phyloP scores from a whole-genome alignment of 2,113 vertebrate genomes.

The Dinomys branickii region DNA sequence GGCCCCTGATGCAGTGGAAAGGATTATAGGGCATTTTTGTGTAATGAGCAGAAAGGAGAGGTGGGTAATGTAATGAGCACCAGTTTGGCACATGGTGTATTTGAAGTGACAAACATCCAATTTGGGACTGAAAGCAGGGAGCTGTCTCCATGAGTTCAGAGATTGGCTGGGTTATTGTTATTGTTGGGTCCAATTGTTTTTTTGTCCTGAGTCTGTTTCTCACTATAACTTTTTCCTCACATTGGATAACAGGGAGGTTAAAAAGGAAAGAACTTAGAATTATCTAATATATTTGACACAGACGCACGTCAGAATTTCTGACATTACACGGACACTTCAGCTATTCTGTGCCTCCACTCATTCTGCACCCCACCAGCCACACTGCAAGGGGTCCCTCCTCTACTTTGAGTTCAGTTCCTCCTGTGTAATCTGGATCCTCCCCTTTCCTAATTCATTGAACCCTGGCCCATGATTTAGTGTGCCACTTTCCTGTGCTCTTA shows the following conservation, averaged over 20 bases:
- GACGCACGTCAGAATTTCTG: not conserved
- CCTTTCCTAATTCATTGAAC: not conserved
- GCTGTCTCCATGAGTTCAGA: not conserved
- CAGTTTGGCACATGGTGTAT: not conserved
- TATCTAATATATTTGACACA: not conserved
- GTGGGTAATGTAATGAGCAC: not conserved
- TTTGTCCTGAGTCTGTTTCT: not conserved
- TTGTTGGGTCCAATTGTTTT: not conserved
- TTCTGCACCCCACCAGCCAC: not conserved
- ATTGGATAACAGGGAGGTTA: not conserved
- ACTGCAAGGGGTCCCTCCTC: not conserved
- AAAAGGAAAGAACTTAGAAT: not conserved
- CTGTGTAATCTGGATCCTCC: not conserved
- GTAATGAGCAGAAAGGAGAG: not conserved
- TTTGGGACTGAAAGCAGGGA: not conserved
- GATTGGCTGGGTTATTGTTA: not conserved
- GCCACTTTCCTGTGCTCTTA: not conserved
- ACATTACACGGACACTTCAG: not conserved
- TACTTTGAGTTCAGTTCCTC: not conserved
- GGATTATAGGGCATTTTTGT: not conserved
- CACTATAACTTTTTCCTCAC: not conserved
- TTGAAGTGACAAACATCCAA: not conserved
- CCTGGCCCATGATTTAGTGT: not conserved
- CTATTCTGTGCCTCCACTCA: not conserved
- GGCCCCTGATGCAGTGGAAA: not conserved